Percentiles rank a stretch among this genome's conserved stretches.
Evolutionary conservation across 2,797 vertebrate species (phyloP).

Genomic region (Cuculus canorus): DNA sequence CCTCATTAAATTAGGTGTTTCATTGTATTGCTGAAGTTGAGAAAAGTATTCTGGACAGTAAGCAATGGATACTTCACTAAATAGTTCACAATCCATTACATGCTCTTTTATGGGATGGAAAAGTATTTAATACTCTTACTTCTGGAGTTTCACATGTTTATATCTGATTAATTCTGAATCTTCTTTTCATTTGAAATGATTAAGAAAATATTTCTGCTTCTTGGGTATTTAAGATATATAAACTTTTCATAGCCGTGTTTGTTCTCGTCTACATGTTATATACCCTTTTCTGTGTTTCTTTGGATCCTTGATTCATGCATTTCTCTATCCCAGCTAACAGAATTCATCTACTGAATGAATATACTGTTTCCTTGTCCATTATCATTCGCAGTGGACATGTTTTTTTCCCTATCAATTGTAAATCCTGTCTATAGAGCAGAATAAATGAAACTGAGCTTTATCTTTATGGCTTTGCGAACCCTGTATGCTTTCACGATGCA

Average conservation of each 20-base stretch:
- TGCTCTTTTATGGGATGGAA: neutral
- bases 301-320: slow-evolving; percentile 21
- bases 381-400: neutral
- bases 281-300: neutral
- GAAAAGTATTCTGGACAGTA: slow-evolving; percentile 50
- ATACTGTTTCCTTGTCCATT: neutral
- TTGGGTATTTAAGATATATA: neutral
- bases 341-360: slow-evolving; percentile 24
- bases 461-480: slow-evolving; percentile 17
- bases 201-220: neutral
- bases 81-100: neutral
- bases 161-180: neutral
- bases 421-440: slow-evolving; percentile 11
- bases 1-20: slow-evolving; percentile 61
- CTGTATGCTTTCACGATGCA: slow-evolving; percentile 1
- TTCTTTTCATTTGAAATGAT: slow-evolving; percentile 46
- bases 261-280: slow-evolving; percentile 41
- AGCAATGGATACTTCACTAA: slow-evolving; percentile 1
- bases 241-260: neutral
- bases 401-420: neutral
- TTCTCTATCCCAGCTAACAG: slow-evolving; percentile 3
- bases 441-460: slow-evolving; percentile 35
- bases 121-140: neutral
- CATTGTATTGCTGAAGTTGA: slow-evolving; percentile 30
- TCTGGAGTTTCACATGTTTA: neutral